Evolutionary conservation across 64 coral and sea anemone species (phyloP), one percentile per base, ranked within the genome.

Genomic region (Pocillopora verrucosa): DNA sequence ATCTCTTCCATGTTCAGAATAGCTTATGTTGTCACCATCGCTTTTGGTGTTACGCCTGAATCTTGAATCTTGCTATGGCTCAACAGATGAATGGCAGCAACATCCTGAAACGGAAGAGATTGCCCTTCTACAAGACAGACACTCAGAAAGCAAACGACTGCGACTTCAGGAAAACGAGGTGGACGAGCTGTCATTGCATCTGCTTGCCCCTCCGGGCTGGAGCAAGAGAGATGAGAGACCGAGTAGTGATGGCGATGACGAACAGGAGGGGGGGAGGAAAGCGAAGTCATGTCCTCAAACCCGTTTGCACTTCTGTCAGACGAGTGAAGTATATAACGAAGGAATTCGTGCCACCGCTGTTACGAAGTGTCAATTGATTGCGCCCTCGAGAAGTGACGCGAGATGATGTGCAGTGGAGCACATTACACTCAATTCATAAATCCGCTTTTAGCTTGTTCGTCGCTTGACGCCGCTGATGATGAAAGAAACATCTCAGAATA

Each of bases 261-360:
- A 83, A 61, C 67, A 69, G 74, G 81, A 78, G 26, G 79, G 26
- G 79, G 74, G 4, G 84, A 87, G 35, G 75, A 92, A 60, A 83
- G 58, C 5, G 90, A 92, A 26, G 14, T 92, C 69, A 84, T 41
- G 19, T 92, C 62, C 60, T 87, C 51, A n/a, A 92, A 92, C 67
- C 84, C 90, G 36, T 92, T 87, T 92, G 84, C 90, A 9, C 77
- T 92, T 35, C 72, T 92, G 24, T 77, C 90, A 11, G 70, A 92
- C 51, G 90, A 87, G 61, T 92, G 36, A 81, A 77, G 38, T 2
- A 16, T 56, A 6, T 15, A 2, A 20, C 24, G 79, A 79, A 79
- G 51, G 56, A 79, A 16, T 15, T 59, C n/a, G 9, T 4, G 51
- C 56, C 57, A 59, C 11, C 57, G 56, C 13, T 22, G 4, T 30